Evolutionary conservation across 1,140 invertebrate species (phyloP).

Genomic region (Drosophila murphyi): DNA sequence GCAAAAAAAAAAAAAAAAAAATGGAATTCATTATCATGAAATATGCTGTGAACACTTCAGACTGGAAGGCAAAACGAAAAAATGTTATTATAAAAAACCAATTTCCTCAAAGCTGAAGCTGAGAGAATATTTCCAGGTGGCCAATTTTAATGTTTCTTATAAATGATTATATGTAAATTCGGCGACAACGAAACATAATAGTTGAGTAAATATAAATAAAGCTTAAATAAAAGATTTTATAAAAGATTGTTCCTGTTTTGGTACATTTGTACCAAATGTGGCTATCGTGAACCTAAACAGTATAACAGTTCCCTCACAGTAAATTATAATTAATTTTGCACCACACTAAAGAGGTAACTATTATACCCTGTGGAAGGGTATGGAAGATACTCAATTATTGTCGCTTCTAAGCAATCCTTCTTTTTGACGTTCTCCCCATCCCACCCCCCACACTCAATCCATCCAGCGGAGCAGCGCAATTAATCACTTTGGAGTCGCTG

Average conservation of each 20-base stretch:
- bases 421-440: background rate
- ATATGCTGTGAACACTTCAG: background rate
- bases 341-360: too few relatives aligned
- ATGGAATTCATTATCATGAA: slow-evolving; percentile 50
- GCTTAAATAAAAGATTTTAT: background rate
- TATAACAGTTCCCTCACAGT: too few relatives aligned
- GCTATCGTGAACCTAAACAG: too few relatives aligned
- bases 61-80: slow-evolving; percentile 6
- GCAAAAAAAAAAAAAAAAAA: slow-evolving; percentile 27
- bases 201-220: background rate
- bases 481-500: slow-evolving; percentile 62
- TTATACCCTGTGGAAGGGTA: background rate
- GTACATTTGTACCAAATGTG: too few relatives aligned
- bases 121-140: slow-evolving; percentile 1
- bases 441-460: background rate
- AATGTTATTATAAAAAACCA: background rate
- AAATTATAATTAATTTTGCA: too few relatives aligned
- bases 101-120: background rate
- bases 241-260: background rate
- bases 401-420: background rate
- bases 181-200: background rate
- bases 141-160: background rate
- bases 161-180: background rate
- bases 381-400: background rate
- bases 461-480: slow-evolving; percentile 39